Percentiles rank a stretch among this genome's conserved stretches.
phyloP scores from a whole-genome alignment of 2,888 invertebrate species.

The Frankliniella fusca region DNA sequence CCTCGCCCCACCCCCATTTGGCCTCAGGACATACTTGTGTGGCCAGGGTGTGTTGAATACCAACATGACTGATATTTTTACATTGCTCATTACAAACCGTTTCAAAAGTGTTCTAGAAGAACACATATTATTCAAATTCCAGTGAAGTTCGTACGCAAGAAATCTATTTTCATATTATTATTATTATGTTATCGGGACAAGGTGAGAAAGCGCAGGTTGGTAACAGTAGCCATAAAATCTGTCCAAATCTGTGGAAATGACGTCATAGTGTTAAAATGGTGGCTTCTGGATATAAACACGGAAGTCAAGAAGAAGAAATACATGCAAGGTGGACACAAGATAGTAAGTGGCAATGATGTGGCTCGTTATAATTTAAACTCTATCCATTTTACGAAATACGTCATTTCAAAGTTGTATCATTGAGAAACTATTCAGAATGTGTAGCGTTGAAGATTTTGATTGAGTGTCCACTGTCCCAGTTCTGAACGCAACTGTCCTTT shows the following conservation, averaged over 20 bases:
- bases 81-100: neutral
- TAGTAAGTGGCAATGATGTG: slow-evolving; percentile 22
- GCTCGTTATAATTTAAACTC: neutral
- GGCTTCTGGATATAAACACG: slow-evolving; percentile 24
- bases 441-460: neutral
- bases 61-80: neutral
- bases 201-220: neutral
- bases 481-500: neutral
- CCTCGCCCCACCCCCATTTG: slow-evolving; percentile 16
- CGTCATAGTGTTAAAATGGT: neutral
- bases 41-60: neutral
- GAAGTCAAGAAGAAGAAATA: slow-evolving; percentile 25
- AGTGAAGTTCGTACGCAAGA: too few species aligned
- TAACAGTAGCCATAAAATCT: slow-evolving; percentile 7
- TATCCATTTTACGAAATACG: neutral
- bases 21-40: neutral
- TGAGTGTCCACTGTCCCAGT: neutral
- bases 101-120: neutral
- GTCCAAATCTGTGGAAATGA: slow-evolving; percentile 22
- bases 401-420: too few species aligned
- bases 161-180: too few species aligned
- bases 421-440: neutral
- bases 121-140: too few species aligned
- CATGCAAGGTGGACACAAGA: slow-evolving; percentile 12
- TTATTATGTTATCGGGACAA: neutral